These are phyloP conservation scores for Nymphicus hollandicus DNA, from an alignment of 2,113 vertebrate species.

Conservation along the genomic window DNA sequence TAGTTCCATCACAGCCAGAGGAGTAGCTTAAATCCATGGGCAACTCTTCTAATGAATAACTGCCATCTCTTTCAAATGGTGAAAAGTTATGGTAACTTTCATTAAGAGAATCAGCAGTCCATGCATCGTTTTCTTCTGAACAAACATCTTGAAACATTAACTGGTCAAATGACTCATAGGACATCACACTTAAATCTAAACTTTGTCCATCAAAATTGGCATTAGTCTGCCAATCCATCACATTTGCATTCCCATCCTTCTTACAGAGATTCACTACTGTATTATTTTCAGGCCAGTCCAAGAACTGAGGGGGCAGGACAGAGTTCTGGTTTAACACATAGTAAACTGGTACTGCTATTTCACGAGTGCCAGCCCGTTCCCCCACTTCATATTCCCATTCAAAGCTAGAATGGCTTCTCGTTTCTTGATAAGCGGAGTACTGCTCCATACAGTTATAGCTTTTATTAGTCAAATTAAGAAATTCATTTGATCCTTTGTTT, in stretches of 20 bases:
- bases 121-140: slow-evolving; percentile 77
- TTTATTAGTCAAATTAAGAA: slow-evolving; percentile 37
- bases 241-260: slow-evolving; percentile 71
- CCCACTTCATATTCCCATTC: slow-evolving; percentile 67
- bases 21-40: slow-evolving; percentile 79
- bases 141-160: slow-evolving; percentile 81
- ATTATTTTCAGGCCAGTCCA: slow-evolving; percentile 62
- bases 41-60: slow-evolving; percentile 67
- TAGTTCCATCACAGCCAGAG: slow-evolving; percentile 61
- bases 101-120: slow-evolving; percentile 74
- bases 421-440: slow-evolving; percentile 55
- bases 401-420: slow-evolving; percentile 51
- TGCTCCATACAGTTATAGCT: background rate
- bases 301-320: slow-evolving; percentile 38
- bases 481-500: slow-evolving; percentile 38
- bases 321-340: slow-evolving; percentile 62
- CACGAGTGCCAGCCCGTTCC: background rate
- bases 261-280: slow-evolving; percentile 72
- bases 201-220: slow-evolving; percentile 74
- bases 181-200: slow-evolving; percentile 60
- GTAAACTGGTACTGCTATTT: slow-evolving; percentile 56
- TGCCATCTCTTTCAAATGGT: slow-evolving; percentile 50
- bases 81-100: slow-evolving; percentile 71
- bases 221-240: slow-evolving; percentile 70
- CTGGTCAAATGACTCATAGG: slow-evolving; percentile 68